phyloP scores from a whole-genome alignment of 2,113 vertebrate genomes.

The Chitala chitala region DNA sequence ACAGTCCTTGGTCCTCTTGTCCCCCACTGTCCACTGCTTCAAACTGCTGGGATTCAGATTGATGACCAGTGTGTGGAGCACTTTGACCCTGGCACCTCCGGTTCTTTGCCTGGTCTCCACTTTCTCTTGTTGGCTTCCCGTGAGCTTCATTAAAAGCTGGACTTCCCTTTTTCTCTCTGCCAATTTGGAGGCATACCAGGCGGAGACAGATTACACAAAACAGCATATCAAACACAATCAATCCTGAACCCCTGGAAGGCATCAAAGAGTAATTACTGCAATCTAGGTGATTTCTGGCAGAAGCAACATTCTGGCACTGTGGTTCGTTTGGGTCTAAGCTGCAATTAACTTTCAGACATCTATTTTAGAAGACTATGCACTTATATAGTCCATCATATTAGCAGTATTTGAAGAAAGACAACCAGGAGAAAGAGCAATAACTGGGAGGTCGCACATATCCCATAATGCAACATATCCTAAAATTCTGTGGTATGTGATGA shows the following conservation, averaged over 20 bases:
- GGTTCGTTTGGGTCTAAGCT: slow-evolving; percentile 41
- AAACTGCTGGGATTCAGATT: too few species aligned
- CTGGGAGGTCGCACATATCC: background rate
- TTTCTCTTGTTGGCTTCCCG: slow-evolving; percentile 21
- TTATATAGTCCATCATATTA: background rate
- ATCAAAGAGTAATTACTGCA: slow-evolving; percentile 66
- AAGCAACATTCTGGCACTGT: slow-evolving; percentile 60
- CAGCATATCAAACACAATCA: slow-evolving; percentile 64
- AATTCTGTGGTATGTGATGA: background rate
- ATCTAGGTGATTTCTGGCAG: slow-evolving; percentile 49
- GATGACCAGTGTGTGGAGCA: too few species aligned
- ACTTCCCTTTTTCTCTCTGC: slow-evolving; percentile 51
- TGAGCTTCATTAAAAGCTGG: slow-evolving; percentile 46
- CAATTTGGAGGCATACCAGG: slow-evolving; percentile 62
- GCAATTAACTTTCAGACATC: slow-evolving; percentile 41
- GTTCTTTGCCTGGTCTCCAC: slow-evolving; percentile 19
- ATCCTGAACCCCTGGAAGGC: slow-evolving; percentile 65
- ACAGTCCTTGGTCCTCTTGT: too few species aligned
- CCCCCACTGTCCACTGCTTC: too few species aligned
- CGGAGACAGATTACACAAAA: slow-evolving; percentile 65
- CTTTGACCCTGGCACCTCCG: background rate
- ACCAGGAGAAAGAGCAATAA: background rate
- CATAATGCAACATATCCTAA: background rate
- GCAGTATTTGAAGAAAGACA: background rate
- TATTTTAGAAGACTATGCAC: slow-evolving; percentile 7